These are phyloP conservation scores for Girardia tigrina DNA, from an alignment of 2,888 invertebrate species.

Conservation along the genomic window DNA sequence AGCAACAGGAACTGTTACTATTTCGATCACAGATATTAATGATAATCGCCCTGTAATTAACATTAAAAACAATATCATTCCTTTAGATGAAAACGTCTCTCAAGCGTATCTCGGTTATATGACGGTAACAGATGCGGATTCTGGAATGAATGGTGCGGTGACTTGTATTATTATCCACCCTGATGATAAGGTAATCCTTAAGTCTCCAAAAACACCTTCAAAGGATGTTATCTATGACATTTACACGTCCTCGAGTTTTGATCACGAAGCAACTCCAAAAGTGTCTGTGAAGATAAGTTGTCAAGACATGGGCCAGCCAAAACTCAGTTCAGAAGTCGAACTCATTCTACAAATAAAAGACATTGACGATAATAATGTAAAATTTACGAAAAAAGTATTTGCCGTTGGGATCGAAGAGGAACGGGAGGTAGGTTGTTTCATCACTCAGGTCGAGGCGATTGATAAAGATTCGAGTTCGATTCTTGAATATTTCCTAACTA, in stretches of 20 bases:
- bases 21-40: not conserved
- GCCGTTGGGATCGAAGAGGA: not conserved
- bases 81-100: not conserved
- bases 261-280: not conserved
- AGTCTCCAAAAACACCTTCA: not conserved
- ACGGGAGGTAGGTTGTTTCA: not conserved
- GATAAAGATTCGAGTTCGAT: not conserved
- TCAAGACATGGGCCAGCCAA: not conserved
- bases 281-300: not conserved
- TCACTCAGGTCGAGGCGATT: not conserved
- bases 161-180: not conserved
- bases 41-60: not conserved
- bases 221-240: not conserved
- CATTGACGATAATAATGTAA: not conserved
- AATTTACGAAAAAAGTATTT: not conserved
- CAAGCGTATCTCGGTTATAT: not conserved
- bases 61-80: not conserved
- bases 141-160: not conserved
- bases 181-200: not conserved
- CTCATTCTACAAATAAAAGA: not conserved
- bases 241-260: not conserved
- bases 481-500: not conserved
- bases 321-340: not conserved
- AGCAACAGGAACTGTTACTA: not conserved
- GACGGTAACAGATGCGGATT: constrained; percentile 12